Percentiles rank a stretch among this genome's conserved stretches.
Evolutionary conservation across 2,113 vertebrate genomes (phyloP).

Genomic region (Rhadina sibilatrix): DNA sequence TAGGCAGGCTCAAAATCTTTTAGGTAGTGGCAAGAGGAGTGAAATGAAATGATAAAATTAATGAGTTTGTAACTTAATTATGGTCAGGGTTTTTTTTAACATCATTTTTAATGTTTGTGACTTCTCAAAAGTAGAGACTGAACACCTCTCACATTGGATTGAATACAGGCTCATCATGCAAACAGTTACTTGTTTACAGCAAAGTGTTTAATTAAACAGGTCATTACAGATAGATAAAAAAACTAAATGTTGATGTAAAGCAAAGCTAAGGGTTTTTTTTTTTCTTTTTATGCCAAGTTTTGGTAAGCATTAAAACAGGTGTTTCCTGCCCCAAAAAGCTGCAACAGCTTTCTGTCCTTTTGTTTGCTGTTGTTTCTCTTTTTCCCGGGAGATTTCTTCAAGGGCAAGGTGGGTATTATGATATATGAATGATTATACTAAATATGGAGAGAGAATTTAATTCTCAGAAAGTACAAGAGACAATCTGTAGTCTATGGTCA

Average conservation of each 20-base stretch:
- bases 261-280: not conserved
- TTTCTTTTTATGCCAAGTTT: not conserved
- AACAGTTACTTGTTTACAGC: conserved; percentile 75
- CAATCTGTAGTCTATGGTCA: not conserved
- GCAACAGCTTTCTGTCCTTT: not conserved
- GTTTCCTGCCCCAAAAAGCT: not conserved
- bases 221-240: conserved; percentile 66
- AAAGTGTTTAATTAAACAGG: conserved; percentile 82
- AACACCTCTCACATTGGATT: conserved; percentile 2
- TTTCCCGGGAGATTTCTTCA: not conserved
- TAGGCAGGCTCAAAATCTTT: not conserved
- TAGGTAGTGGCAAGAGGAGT: not conserved
- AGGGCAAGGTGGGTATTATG: not conserved
- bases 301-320: not conserved
- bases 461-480: not conserved
- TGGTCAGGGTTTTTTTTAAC: not conserved
- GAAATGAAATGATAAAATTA: not conserved
- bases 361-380: not conserved
- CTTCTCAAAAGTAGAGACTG: not conserved
- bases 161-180: conserved; percentile 32
- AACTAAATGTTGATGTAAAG: not conserved
- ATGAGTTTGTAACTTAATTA: not conserved
- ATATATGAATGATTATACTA: not conserved
- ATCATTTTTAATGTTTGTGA: not conserved
- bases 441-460: not conserved